phyloP scores from a whole-genome alignment of 2,888 invertebrate genomes.

The Leptopilina drosophilae region DNA sequence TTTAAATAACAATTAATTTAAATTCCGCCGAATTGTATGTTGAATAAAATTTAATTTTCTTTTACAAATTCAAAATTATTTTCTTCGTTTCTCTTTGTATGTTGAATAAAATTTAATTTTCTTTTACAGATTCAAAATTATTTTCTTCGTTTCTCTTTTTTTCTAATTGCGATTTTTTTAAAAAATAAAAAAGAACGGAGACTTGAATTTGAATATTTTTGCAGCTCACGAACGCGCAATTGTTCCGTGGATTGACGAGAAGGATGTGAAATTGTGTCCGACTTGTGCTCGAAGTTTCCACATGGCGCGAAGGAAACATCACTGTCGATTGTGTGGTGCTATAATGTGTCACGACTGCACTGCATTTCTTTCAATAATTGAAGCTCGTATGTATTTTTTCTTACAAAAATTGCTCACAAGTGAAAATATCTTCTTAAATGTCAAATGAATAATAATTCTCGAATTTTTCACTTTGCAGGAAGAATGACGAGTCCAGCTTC shows the following conservation, averaged over 20 bases:
- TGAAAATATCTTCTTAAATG: neutral
- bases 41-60: too few relatives aligned
- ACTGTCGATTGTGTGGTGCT: constrained; percentile 96
- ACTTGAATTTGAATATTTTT: constrained; percentile 47
- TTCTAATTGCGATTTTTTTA: too few relatives aligned
- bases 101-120: too few relatives aligned
- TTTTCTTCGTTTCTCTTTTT: too few relatives aligned
- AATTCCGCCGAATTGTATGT: too few relatives aligned
- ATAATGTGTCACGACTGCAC: constrained; percentile 96
- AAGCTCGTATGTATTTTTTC: constrained; percentile 83
- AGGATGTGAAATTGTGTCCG: constrained; percentile 92
- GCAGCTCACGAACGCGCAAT: constrained; percentile 82
- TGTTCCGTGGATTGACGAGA: constrained; percentile 96
- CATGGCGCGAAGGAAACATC: constrained; percentile 93
- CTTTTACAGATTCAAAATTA: too few relatives aligned
- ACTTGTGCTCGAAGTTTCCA: constrained; percentile 94
- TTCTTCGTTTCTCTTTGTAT: too few relatives aligned
- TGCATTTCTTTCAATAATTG: constrained; percentile 86
- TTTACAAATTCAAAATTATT: too few relatives aligned
- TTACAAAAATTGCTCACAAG: neutral
- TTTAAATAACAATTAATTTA: too few relatives aligned
- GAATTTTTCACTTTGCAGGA: constrained; percentile 71
- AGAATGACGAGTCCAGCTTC: constrained; percentile 80
- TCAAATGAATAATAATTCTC: neutral
- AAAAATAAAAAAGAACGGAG: too few relatives aligned